Evolutionary conservation across 2,888 invertebrate genomes (phyloP), one percentile per base, ranked within the genome.

Genomic region (Nematopogon swammerdamellus): DNA sequence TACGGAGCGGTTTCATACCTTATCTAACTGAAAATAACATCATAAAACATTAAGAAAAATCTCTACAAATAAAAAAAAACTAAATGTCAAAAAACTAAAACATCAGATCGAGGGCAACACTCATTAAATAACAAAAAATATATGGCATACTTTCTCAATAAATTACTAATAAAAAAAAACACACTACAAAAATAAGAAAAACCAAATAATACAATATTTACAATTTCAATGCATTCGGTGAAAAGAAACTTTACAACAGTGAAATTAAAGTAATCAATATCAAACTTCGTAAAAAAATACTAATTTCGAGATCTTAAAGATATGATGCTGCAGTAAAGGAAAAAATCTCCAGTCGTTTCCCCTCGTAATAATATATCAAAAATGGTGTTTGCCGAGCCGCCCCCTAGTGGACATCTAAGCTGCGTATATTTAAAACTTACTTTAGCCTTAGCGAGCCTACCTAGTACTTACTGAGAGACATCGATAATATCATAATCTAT

Each of bases 151-250:
- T 63, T 68, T 69, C 60, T 70, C 67, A 77, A 77, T 75, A 74
- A 79, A 79, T 76, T 72, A 76, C 70, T 68, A 72, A 62, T 62
- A 61, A 61, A 67, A 65, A 64, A 62, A 51, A 49, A 52, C 48
- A 53, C 51, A 54, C 45, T 49, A 59, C 14, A 4, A 36, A 36
- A 36, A 36, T 36, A 8, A 36, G 25, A 6, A 66, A n/a, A n/a
- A n/a, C n/a, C n/a, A 70, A 65, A 74, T 77, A 76, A 68, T 77
- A 77, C 79, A 79, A 71, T 77, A 79, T 79, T 77, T 77, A 79
- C 77, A 51, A 76, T 72, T 25, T 25, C 11, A 25, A 25, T 25
- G 25, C 10, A 25, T 36, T 14, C 3, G n/a, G 8, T 14, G 36
- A 4, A 36, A 36, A 36, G n/a, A 8, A 36, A 36, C 10, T 25